Conservation (phyloP, 2,888 invertebrate genomes). For the Serripes groenlandicus region DNA sequence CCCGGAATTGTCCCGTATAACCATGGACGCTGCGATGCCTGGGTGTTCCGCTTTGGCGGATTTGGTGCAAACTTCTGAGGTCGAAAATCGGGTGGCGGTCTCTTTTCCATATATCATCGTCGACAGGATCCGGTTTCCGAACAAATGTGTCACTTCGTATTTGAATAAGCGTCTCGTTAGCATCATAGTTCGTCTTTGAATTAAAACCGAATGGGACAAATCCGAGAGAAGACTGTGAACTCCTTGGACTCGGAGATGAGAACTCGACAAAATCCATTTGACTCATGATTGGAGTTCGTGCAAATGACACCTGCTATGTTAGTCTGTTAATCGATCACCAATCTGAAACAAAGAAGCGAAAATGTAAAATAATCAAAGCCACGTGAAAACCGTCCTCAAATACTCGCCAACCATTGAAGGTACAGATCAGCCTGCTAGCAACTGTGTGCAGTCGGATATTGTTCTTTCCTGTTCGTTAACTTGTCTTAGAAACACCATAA, state of each 20-base stretch:
- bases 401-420: background rate
- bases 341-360: background rate
- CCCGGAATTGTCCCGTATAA: constrained; percentile 81
- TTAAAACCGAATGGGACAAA: constrained; percentile 81
- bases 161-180: constrained; percentile 77
- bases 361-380: background rate
- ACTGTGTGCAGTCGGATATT: background rate
- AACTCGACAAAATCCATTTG: constrained; percentile 65
- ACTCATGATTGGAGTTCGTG: constrained; percentile 62
- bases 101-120: constrained; percentile 83
- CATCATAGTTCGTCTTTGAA: constrained; percentile 81
- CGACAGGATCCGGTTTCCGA: constrained; percentile 58
- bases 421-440: background rate
- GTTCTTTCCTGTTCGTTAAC: background rate
- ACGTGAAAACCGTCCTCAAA: background rate
- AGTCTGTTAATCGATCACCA: background rate
- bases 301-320: background rate
- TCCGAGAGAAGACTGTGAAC: constrained; percentile 71
- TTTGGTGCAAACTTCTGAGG: constrained; percentile 81
- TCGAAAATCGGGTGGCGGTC: constrained; percentile 84
- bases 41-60: constrained; percentile 84
- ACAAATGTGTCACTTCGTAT: constrained; percentile 78
- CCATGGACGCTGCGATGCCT: constrained; percentile 84
- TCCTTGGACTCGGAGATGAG: constrained; percentile 64
- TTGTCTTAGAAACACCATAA: no score